Evolutionary conservation across 1,140 invertebrate genomes (phyloP).

Genomic region (Meloidogyne chitwoodi): DNA sequence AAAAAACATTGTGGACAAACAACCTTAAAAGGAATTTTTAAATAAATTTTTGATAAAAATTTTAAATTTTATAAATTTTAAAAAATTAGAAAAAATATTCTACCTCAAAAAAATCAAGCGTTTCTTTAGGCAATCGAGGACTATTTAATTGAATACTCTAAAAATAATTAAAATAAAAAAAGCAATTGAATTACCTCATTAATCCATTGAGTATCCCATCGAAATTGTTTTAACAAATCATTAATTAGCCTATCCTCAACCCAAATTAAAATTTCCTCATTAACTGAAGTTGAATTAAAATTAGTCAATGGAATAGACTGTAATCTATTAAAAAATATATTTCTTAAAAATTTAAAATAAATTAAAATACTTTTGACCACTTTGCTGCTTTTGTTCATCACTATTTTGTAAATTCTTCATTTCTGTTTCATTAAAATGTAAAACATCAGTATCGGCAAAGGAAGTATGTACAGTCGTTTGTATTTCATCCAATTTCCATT

Average conservation of each 20-base stretch:
- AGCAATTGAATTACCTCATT: conserved; percentile 44
- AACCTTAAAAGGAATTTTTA: conserved; percentile 42
- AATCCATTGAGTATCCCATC: conserved; percentile 50
- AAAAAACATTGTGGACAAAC: conserved; percentile 57
- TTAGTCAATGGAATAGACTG: neutral
- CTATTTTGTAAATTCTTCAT: neutral
- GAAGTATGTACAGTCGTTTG: neutral
- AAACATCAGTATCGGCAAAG: neutral
- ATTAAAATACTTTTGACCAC: conserved; percentile 31
- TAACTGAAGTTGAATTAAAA: conserved; percentile 5
- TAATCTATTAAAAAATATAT: neutral
- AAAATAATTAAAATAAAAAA: conserved; percentile 29
- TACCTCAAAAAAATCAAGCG: conserved; percentile 45
- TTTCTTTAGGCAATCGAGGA: conserved; percentile 45
- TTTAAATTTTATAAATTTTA: too few relatives aligned
- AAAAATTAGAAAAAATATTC: too few relatives aligned
- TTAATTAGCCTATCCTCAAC: conserved; percentile 41
- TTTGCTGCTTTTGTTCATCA: neutral
- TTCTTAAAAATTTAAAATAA: neutral
- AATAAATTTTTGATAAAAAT: too few relatives aligned
- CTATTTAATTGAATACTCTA: conserved; percentile 53
- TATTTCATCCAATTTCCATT: conserved; percentile 36
- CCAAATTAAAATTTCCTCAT: conserved; percentile 33
- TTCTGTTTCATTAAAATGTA: conserved; percentile 3
- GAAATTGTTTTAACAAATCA: conserved; percentile 41